These are phyloP conservation scores for Drosophila funebris DNA, from an alignment of 1,140 invertebrate species.

Conservation along the genomic window DNA sequence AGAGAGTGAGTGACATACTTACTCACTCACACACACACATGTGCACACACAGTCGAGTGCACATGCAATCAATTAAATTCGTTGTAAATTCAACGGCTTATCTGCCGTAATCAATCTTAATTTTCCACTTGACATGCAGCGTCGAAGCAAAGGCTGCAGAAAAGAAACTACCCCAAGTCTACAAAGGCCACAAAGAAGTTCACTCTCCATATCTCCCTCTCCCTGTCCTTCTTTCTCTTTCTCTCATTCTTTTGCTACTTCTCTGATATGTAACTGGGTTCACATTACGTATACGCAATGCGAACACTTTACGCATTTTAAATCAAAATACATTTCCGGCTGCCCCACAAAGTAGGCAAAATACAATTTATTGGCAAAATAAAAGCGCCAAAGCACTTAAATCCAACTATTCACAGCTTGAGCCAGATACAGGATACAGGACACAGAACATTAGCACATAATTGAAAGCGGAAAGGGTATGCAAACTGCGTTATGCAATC, in stretches of 20 bases:
- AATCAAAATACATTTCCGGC: slow-evolving; percentile 81
- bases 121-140: slow-evolving; percentile 80
- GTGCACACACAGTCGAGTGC: slow-evolving; percentile 45
- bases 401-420: background rate
- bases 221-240: too few relatives aligned
- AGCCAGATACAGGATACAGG: background rate
- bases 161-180: slow-evolving; percentile 14
- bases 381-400: slow-evolving; percentile 50
- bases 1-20: slow-evolving; percentile 8
- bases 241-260: background rate
- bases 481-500: background rate
- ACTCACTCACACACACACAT: background rate
- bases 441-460: background rate
- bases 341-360: slow-evolving; percentile 57
- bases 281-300: slow-evolving; percentile 66
- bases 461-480: background rate
- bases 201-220: background rate
- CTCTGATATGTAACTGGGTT: slow-evolving; percentile 20
- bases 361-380: slow-evolving; percentile 62
- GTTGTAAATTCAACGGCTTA: slow-evolving; percentile 81
- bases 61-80: slow-evolving; percentile 82
- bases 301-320: slow-evolving; percentile 73
- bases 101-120: slow-evolving; percentile 81
- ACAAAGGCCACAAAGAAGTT: background rate
- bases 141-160: slow-evolving; percentile 47